Evolutionary conservation across 2,113 vertebrate species (phyloP).

Genomic region (Alectura lathami): DNA sequence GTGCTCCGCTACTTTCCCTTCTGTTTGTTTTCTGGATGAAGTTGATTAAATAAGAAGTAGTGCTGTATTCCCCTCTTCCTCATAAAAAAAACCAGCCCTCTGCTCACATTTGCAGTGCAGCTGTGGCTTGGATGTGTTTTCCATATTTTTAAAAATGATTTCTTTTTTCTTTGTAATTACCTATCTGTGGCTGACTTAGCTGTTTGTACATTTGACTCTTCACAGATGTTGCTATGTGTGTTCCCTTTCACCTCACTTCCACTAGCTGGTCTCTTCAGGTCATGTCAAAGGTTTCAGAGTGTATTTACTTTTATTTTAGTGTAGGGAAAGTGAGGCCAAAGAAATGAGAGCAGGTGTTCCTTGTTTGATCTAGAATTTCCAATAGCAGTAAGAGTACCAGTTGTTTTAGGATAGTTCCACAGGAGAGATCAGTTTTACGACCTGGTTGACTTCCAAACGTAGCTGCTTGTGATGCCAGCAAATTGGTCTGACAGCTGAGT

Average conservation of each 20-base stretch:
- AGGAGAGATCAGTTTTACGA: constrained; percentile 39
- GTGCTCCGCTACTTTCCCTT: background rate
- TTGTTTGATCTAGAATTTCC: constrained; percentile 25
- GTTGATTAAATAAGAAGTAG: background rate
- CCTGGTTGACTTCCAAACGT: constrained; percentile 33
- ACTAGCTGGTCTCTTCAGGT: background rate
- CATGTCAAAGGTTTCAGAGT: background rate
- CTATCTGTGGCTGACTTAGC: background rate
- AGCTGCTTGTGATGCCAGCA: background rate
- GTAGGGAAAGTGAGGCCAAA: background rate
- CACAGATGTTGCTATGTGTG: background rate
- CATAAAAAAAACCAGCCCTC: background rate
- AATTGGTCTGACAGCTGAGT: background rate
- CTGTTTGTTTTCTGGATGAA: background rate
- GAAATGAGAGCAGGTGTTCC: constrained; percentile 49
- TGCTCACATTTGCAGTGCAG: background rate
- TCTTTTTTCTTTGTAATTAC: background rate
- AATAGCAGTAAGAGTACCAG: background rate
- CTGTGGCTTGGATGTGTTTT: background rate
- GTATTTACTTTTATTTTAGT: constrained; percentile 40
- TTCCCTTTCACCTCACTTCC: constrained; percentile 23
- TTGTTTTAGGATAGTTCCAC: constrained; percentile 5
- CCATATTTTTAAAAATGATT: background rate
- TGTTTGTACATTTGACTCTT: background rate
- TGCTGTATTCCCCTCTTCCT: background rate